These are phyloP conservation scores for Coleophora flavipennella DNA, from an alignment of 2,888 invertebrate genomes.

Conservation along the genomic window DNA sequence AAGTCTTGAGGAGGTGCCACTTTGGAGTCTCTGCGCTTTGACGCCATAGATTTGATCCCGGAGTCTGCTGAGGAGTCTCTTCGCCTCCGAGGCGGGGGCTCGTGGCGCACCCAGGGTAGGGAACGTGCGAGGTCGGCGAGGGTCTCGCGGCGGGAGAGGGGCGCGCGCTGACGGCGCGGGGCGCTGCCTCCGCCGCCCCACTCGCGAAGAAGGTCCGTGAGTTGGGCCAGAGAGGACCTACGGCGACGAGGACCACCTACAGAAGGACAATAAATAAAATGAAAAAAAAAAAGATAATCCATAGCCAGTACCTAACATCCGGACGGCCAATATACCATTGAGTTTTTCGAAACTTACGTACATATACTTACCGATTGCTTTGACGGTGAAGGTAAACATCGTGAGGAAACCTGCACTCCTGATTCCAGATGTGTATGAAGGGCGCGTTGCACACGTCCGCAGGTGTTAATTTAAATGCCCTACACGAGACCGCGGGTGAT, in stretches of 20 bases:
- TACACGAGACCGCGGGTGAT: no score
- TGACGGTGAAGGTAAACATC: no score
- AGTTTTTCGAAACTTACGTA: no score
- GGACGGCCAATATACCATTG: no score
- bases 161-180: constrained; percentile 73
- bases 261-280: not conserved
- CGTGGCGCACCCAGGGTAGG: constrained; percentile 83
- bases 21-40: constrained; percentile 82
- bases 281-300: no score
- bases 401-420: no score
- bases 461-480: no score
- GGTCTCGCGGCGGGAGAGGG: constrained; percentile 88
- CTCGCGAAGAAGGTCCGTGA: constrained; percentile 90
- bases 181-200: constrained; percentile 81
- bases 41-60: constrained; percentile 83
- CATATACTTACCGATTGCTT: no score
- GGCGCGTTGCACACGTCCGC: no score
- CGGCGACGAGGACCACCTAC: constrained; percentile 78
- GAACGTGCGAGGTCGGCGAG: constrained; percentile 90
- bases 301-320: no score
- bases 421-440: no score
- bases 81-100: constrained; percentile 78
- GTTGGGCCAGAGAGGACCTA: constrained; percentile 88
- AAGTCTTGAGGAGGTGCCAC: constrained; percentile 74
- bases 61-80: constrained; percentile 91